A percentile compares a stretch with the other conserved stretches of the same genome.
These are phyloP conservation scores for Coelinius sp. DNA, from an alignment of 2,888 invertebrate species.

Conservation along the genomic window DNA sequence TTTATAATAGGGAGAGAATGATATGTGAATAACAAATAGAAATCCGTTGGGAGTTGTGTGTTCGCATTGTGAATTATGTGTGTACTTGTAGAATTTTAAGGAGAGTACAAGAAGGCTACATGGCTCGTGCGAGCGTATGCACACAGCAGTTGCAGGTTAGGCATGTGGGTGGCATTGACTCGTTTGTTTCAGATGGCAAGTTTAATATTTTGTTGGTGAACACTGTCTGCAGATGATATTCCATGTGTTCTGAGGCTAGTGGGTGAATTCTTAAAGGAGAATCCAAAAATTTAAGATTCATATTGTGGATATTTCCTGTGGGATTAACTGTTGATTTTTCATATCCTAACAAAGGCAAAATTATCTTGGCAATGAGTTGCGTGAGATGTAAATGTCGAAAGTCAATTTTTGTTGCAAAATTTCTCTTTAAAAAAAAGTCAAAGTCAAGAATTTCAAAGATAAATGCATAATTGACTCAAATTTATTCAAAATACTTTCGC, in stretches of 20 bases:
- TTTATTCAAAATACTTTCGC: too few relatives aligned
- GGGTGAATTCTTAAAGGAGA: background rate
- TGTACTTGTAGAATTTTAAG: slow-evolving; percentile 36
- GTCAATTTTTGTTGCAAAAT: too few relatives aligned
- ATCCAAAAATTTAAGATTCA: too few relatives aligned
- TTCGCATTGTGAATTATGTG: slow-evolving; percentile 48
- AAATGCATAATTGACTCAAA: too few relatives aligned
- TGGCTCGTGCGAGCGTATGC: slow-evolving; percentile 17
- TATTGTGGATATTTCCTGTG: too few relatives aligned
- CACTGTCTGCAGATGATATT: background rate
- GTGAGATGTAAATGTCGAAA: too few relatives aligned
- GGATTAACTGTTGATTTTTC: too few relatives aligned
- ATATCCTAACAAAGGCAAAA: too few relatives aligned
- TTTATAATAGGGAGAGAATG: slow-evolving; percentile 46
- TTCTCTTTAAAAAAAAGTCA: too few relatives aligned
- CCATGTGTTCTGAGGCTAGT: background rate
- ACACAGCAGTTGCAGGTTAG: slow-evolving; percentile 32
- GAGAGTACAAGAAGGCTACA: slow-evolving; percentile 18
- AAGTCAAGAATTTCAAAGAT: too few relatives aligned
- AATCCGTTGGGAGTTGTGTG: slow-evolving; percentile 60
- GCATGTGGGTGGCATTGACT: slow-evolving; percentile 42
- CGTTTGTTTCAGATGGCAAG: background rate
- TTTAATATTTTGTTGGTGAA: background rate
- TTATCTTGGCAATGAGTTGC: too few relatives aligned
- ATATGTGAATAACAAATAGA: slow-evolving; percentile 59